A percentile compares a stretch with the other conserved stretches of the same genome.
phyloP scores from a whole-genome alignment of 2,797 vertebrate species.

The Phrynocephalus guinanensis region DNA sequence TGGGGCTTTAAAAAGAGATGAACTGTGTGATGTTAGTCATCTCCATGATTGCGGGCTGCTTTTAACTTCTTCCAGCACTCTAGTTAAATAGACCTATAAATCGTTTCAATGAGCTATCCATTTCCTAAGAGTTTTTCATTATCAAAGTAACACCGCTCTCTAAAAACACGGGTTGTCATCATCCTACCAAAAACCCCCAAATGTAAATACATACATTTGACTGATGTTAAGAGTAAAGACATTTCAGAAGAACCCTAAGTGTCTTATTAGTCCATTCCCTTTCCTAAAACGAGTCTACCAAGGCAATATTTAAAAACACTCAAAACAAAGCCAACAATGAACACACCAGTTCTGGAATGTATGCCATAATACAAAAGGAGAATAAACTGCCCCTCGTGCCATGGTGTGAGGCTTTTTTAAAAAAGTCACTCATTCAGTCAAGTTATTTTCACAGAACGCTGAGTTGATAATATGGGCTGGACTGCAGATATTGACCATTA shows the following conservation, averaged over 20 bases:
- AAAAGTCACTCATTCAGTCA: background rate
- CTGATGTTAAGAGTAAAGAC: conserved; percentile 24
- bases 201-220: conserved; percentile 35
- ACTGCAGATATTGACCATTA: conserved; percentile 16
- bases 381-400: conserved; percentile 25
- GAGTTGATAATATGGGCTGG: conserved; percentile 17
- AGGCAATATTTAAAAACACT: conserved; percentile 17
- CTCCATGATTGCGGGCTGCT: too few species aligned
- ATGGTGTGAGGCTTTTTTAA: background rate
- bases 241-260: conserved; percentile 20
- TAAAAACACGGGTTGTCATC: conserved; percentile 33
- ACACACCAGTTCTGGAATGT: conserved; percentile 1
- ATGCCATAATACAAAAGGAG: background rate
- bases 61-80: background rate
- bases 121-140: conserved; percentile 19
- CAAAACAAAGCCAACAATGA: background rate
- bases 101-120: background rate
- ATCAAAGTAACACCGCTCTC: conserved; percentile 11
- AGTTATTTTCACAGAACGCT: conserved; percentile 22
- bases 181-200: conserved; percentile 8
- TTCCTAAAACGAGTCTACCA: background rate
- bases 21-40: too few species aligned
- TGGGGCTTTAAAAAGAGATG: too few species aligned
- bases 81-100: conserved; percentile 14
- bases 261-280: background rate